Percentiles rank a stretch among this genome's conserved stretches.
Conservation (phyloP, 2,113 vertebrate species). For the Heterochromis multidens region DNA sequence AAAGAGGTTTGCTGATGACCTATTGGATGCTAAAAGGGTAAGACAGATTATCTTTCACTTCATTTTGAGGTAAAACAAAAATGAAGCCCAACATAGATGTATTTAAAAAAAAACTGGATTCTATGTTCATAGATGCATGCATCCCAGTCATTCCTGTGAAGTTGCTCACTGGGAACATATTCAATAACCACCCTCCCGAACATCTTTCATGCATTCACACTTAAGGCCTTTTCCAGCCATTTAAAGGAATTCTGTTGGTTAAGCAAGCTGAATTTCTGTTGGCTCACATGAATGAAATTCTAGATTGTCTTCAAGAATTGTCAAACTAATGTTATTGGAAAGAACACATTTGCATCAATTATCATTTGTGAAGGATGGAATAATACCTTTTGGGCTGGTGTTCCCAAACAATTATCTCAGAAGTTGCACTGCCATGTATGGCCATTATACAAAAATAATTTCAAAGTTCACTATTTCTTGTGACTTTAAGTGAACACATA, state of each 20-base stretch:
- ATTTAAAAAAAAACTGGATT: background rate
- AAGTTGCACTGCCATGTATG: background rate
- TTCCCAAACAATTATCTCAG: background rate
- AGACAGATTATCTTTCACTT: background rate
- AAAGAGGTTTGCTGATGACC: background rate
- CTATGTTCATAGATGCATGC: background rate
- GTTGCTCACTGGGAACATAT: background rate
- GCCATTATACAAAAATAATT: background rate
- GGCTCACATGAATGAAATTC: background rate
- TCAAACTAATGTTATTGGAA: too few relatives aligned
- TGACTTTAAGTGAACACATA: background rate
- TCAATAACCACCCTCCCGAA: background rate
- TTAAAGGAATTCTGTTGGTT: background rate
- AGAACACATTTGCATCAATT: background rate
- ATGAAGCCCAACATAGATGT: background rate
- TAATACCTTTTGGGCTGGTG: background rate
- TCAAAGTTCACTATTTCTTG: background rate
- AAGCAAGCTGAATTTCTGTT: background rate
- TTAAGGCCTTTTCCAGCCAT: background rate
- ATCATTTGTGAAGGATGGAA: too few relatives aligned
- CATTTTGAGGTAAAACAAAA: background rate
- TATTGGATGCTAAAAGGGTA: background rate
- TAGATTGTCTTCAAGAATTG: background rate
- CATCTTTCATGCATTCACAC: background rate
- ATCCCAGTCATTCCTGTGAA: background rate